These are phyloP conservation scores for Plebejus anna DNA, from an alignment of 2,888 invertebrate species.

Conservation along the genomic window DNA sequence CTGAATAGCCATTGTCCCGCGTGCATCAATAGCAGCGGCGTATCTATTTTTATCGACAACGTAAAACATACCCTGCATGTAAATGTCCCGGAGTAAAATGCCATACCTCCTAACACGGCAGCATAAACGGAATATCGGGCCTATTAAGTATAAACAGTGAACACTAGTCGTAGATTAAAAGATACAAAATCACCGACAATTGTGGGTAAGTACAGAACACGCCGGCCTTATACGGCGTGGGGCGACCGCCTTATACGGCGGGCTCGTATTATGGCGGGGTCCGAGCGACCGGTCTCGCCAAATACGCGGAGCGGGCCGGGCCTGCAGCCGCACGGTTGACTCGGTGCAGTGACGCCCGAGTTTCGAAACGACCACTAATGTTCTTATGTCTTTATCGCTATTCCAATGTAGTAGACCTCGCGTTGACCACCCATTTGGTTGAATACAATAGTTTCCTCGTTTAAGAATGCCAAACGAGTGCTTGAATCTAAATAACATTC, in stretches of 20 bases:
- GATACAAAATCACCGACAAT: slow-evolving; percentile 55
- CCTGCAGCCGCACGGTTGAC: slow-evolving; percentile 36
- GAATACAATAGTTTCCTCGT: neutral
- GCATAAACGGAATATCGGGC: slow-evolving; percentile 25
- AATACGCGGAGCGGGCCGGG: slow-evolving; percentile 56
- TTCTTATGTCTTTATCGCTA: slow-evolving; percentile 32
- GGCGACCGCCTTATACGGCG: slow-evolving; percentile 42
- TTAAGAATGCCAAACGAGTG: neutral
- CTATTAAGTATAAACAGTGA: slow-evolving; percentile 37
- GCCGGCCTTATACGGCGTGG: slow-evolving; percentile 45
- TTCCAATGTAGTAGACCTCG: slow-evolving; percentile 24
- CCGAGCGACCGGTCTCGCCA: slow-evolving; percentile 48
- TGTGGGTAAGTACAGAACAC: slow-evolving; percentile 49
- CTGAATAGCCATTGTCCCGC: neutral
- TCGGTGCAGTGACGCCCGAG: slow-evolving; percentile 33
- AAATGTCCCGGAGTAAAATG: slow-evolving; percentile 28
- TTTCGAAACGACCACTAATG: slow-evolving; percentile 35
- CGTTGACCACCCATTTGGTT: slow-evolving; percentile 19
- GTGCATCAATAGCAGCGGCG: neutral
- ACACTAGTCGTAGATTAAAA: slow-evolving; percentile 44
- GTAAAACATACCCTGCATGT: slow-evolving; percentile 28
- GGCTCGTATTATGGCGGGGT: slow-evolving; percentile 10
- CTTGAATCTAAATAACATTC: neutral
- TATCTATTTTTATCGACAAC: slow-evolving; percentile 23
- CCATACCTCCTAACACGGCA: slow-evolving; percentile 23